Base-by-base conservation (phyloP, 2,888 invertebrate species). In the Lampropteryx suffumata region DNA sequence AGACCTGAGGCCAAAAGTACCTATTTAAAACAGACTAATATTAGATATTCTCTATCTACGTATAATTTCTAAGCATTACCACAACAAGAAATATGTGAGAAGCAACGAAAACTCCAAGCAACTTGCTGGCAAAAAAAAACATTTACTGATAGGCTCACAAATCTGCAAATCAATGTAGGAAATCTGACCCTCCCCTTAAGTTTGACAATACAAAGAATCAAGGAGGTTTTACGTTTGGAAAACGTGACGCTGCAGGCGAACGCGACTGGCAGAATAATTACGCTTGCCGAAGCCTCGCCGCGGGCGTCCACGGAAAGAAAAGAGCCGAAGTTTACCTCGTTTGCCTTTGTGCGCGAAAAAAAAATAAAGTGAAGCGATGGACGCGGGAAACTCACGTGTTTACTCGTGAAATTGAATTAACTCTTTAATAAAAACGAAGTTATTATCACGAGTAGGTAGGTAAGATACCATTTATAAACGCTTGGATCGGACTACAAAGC, bases 271-370 rank as follows among this genome's bases (percentile, higher is more conserved):
- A 54, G 54, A 61, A 57, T 56, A 53, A 54, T 57, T 43, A 45
- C 42, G 36, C 35, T 50, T 29, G 40, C 44, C 50, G 50, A 43
- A 50, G 53, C 55, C 44, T 10, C 53, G 61, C 61, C 50, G 59
- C 59, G 59, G 59, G 57, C 59, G 43, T 46, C 50, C 55, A 52
- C 46, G 54, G 17, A 55, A 54, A 59, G 47, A 48, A 44, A 43
- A 40, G 42, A 53, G 14, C 30, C 35, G 30, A 36, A 52, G 14
- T 28, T 27, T 33, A 27, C 37, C 49, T 52, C 42, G 44, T 50
- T 50, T 44, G 50, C 49, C 45, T 52, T 56, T 49, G 52, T 46
- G 45, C 37, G 29, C 30, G 29, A 45, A 52, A 55, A 49, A 56
- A 49, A 43, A 33, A 37, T 24, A 44, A 44, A 29, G 21, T 34